phyloP scores from a whole-genome alignment of 2,113 vertebrate species.

The Miniopterus natalensis region DNA sequence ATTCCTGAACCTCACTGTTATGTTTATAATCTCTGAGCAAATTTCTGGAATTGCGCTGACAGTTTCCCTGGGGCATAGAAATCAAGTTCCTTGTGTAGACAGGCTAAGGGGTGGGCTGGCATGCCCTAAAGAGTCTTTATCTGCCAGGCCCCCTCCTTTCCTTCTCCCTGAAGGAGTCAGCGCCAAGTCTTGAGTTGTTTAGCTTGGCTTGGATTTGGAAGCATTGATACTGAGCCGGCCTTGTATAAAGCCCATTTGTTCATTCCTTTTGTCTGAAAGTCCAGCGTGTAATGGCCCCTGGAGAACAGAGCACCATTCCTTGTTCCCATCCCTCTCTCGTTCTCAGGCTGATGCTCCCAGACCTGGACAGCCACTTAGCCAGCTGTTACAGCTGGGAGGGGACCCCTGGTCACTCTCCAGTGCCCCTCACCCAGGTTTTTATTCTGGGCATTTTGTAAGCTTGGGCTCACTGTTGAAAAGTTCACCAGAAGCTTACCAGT shows the following conservation, averaged over 20 bases:
- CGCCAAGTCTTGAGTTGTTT: slow-evolving; percentile 67
- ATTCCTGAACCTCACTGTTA: slow-evolving; percentile 54
- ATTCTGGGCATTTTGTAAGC: neutral
- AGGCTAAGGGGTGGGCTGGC: neutral
- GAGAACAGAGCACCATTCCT: neutral
- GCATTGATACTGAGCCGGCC: slow-evolving; percentile 34
- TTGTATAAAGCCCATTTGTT: slow-evolving; percentile 51
- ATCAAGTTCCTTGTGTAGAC: slow-evolving; percentile 45
- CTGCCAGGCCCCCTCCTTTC: neutral
- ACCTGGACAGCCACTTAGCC: neutral
- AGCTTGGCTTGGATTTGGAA: slow-evolving; percentile 47
- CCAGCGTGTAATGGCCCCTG: neutral
- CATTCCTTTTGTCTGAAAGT: neutral
- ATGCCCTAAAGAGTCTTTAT: slow-evolving; percentile 41
- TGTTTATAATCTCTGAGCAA: slow-evolving; percentile 63
- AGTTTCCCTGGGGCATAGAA: slow-evolving; percentile 63
- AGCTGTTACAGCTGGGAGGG: too few relatives aligned
- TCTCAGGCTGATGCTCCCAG: neutral
- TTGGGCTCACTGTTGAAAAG: neutral
- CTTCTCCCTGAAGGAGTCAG: neutral
- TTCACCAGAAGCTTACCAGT: neutral
- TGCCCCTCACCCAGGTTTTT: neutral
- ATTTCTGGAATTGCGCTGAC: slow-evolving; percentile 73
- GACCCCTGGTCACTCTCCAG: neutral
- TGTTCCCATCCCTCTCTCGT: neutral